phyloP scores from a whole-genome alignment of 2,888 invertebrate species.

The Chouioia cunea region DNA sequence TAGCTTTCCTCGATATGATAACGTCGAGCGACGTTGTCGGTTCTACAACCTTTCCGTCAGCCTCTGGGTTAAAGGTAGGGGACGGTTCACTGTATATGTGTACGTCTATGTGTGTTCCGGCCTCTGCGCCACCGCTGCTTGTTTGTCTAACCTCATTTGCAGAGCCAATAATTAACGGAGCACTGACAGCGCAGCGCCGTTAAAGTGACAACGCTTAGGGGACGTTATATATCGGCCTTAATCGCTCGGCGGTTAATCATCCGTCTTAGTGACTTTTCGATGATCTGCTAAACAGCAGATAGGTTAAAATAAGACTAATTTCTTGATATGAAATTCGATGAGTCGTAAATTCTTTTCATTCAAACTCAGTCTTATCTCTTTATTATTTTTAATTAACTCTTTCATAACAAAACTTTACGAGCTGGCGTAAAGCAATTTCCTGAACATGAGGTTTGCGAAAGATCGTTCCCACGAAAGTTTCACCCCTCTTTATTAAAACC shows the following conservation, averaged over 20 bases:
- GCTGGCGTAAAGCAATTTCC: no score
- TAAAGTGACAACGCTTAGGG: constrained; percentile 13
- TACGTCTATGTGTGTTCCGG: neutral
- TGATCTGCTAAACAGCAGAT: no score
- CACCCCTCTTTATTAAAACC: no score
- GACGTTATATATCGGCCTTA: constrained; percentile 1
- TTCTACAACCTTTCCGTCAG: constrained; percentile 17
- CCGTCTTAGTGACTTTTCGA: neutral
- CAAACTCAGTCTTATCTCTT: neutral
- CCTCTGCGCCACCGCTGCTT: constrained; percentile 30
- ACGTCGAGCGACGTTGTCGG: neutral
- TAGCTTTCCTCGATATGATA: neutral
- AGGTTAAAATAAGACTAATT: no score
- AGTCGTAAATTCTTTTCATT: neutral
- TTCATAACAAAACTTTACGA: neutral
- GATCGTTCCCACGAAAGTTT: no score
- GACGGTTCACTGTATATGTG: neutral
- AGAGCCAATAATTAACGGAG: constrained; percentile 54
- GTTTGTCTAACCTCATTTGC: constrained; percentile 53
- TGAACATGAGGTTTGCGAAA: no score
- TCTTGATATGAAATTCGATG: no score
- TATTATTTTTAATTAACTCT: constrained; percentile 10
- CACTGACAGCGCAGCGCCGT: constrained; percentile 36
- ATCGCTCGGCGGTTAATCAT: constrained; percentile 3
- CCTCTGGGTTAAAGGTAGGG: neutral